Base-by-base conservation (phyloP, 2,113 vertebrate genomes). In the Peromyscus californicus region DNA sequence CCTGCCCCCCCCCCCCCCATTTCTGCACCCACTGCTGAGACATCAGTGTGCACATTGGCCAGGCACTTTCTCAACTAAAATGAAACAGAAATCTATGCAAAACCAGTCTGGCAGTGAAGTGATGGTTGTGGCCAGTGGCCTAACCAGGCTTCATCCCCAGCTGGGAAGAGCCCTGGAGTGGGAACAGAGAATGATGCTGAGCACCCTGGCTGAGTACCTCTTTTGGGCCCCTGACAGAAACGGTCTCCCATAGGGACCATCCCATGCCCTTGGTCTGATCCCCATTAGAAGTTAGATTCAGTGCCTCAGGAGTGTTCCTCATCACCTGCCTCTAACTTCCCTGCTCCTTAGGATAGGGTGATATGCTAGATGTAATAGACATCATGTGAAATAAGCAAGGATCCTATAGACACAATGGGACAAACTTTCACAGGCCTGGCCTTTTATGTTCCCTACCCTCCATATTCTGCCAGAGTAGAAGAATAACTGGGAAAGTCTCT, bases 111-210 rank as follows among this genome's bases (percentile, higher is more conserved):
- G 74, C 72, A 2, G n/a, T 0, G 19, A 16, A 0, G 70, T 80
- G 84, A 97, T 92, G 96, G 96, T 91, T 72, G 95, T 97, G 96
- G 97, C 91, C 94, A 51, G 74, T 36, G n/a, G 92, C 96, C 95
- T 94, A 97, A 87, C 15, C 2, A 39, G 70, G 63, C 95, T 96
- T 88, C 89, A 63, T 59, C 91, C 36, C 21, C 72, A 92, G 90
- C 93, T 85, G 63, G 69, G 67, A 95, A 45, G 59, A 48, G 31
- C 48, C 74, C 67, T 74, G 74, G 72, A 96, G 67, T 57, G 16
- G 65, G 16, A 82, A 45, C 31, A 61, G 29, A 54, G 29, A 92
- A n/a, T 90, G 93, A 97, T 29, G 87, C 59, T 42, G 45, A 90
- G 57, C 0, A 2, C 4, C 61, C 69, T 97, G 95, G 96, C 94